phyloP scores from a whole-genome alignment of 2,797 vertebrate species.

The Rousettus madagascariensis region DNA sequence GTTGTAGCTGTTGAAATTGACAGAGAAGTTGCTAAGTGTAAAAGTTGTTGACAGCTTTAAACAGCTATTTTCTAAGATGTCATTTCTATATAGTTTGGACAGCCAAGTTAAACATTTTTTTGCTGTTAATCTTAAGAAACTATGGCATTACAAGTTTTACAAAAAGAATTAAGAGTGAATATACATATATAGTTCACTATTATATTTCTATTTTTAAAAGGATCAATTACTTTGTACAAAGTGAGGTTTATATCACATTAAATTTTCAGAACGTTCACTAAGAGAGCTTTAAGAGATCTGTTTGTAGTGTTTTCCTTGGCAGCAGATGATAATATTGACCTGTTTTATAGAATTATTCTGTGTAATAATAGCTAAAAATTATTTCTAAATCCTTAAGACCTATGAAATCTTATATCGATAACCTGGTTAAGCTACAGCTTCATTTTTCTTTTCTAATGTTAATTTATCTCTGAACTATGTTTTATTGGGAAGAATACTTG shows the following conservation, averaged over 20 bases:
- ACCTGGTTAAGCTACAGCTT: not conserved
- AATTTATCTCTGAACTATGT: not conserved
- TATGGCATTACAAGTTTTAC: not conserved
- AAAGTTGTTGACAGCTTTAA: slow-evolving; percentile 31
- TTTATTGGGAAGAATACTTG: not conserved
- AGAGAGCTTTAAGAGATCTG: not conserved
- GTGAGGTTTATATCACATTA: not conserved
- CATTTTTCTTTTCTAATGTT: not conserved
- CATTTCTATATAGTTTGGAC: not conserved
- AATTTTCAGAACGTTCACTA: not conserved
- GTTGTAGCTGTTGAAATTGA: not conserved
- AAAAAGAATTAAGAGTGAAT: slow-evolving; percentile 1
- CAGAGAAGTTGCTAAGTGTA: not conserved
- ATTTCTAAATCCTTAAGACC: not conserved
- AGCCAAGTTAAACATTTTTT: not conserved
- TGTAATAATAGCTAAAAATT: not conserved
- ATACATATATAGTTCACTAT: not conserved
- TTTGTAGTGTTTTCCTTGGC: not conserved
- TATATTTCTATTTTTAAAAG: slow-evolving; percentile 12
- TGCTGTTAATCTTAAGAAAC: slow-evolving; percentile 22
- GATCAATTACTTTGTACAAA: not conserved
- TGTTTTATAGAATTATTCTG: not conserved
- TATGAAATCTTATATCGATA: not conserved
- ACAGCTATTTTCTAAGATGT: slow-evolving; percentile 26
- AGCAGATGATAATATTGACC: not conserved